A percentile compares a stretch with the other conserved stretches of the same genome.
Conservation (phyloP, 64 coral and sea anemone genomes). For the Dendrophyllia cribrosa region DNA sequence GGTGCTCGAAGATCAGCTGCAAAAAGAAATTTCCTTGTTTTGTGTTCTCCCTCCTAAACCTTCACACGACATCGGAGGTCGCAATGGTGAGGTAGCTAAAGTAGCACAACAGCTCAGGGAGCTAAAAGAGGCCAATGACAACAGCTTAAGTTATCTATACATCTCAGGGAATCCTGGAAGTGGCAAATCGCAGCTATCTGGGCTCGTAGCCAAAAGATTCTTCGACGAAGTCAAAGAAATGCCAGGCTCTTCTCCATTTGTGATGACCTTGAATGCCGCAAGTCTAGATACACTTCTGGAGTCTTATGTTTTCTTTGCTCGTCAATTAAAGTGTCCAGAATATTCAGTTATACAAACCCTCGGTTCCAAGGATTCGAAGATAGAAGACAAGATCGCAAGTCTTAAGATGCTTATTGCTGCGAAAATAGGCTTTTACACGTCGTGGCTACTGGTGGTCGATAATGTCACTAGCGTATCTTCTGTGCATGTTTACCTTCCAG, state of each 20-base stretch:
- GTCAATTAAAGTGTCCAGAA: not conserved
- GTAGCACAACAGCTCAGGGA: not conserved
- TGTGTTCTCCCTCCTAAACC: slow-evolving; percentile 20
- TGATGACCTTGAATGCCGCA: slow-evolving; percentile 5
- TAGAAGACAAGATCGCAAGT: not conserved
- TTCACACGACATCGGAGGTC: not conserved
- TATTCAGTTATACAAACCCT: not conserved
- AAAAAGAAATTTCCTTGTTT: not conserved
- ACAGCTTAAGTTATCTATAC: not conserved
- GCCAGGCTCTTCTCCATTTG: not conserved
- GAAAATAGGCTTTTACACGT: not conserved
- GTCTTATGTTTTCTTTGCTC: not conserved
- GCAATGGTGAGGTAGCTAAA: not conserved
- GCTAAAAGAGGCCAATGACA: not conserved
- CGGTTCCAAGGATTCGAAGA: not conserved
- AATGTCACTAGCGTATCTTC: slow-evolving; percentile 46
- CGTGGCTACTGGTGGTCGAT: slow-evolving; percentile 59
- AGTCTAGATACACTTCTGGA: not conserved
- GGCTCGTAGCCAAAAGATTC: not conserved
- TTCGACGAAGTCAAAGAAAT: not conserved
- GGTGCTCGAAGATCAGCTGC: not conserved
- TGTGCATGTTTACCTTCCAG: slow-evolving; percentile 36
- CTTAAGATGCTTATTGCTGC: not conserved
- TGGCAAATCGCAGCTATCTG: not conserved
- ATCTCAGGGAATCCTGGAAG: slow-evolving; percentile 13